Conservation (phyloP, 2,888 invertebrate species). For the Catocala fraxini region DNA sequence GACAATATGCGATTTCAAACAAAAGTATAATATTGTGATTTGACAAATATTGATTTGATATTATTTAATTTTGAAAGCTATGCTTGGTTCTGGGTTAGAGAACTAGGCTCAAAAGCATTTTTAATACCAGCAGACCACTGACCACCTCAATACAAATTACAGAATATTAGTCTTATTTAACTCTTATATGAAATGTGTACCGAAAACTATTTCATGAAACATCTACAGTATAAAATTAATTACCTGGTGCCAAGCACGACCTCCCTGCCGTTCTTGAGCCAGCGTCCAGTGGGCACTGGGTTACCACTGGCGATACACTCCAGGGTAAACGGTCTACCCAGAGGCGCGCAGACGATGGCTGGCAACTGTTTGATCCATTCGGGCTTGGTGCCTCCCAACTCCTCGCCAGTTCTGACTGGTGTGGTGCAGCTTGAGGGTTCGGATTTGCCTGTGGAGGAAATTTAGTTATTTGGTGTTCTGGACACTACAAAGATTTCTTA, state of each 20-base stretch:
- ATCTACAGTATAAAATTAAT: neutral
- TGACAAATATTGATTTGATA: no score
- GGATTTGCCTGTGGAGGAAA: constrained; percentile 87
- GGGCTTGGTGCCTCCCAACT: constrained; percentile 96
- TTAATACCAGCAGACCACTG: no score
- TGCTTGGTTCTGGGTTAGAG: no score
- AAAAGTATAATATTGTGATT: no score
- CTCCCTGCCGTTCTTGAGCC: constrained; percentile 97
- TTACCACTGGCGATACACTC: constrained; percentile 97
- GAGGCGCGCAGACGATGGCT: constrained; percentile 92
- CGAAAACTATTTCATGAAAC: neutral
- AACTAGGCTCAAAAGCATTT: no score
- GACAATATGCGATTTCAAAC: no score
- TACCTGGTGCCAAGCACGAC: constrained; percentile 91
- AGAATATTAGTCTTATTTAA: neutral
- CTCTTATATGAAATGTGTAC: neutral
- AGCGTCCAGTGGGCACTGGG: constrained; percentile 95
- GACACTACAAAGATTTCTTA: no score
- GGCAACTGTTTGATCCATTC: constrained; percentile 95
- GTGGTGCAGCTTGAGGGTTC: constrained; percentile 97
- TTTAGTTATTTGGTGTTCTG: neutral
- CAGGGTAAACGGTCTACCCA: constrained; percentile 93
- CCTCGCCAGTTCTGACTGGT: constrained; percentile 96
- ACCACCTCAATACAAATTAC: no score
- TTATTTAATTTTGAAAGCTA: no score